These are phyloP conservation scores for Lophura nycthemera DNA, from an alignment of 2,113 vertebrate species.

Conservation along the genomic window DNA sequence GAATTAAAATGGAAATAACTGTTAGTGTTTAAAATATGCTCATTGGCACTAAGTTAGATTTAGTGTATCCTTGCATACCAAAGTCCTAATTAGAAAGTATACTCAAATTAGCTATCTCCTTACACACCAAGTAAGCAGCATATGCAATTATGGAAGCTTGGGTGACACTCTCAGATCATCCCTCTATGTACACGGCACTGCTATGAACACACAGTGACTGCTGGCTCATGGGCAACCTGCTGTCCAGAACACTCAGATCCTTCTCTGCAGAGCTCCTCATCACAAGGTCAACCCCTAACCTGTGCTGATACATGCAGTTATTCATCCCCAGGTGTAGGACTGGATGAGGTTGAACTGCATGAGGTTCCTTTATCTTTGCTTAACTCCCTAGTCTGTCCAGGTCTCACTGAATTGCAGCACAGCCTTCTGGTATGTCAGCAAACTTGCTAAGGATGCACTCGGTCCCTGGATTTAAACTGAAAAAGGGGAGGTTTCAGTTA, in stretches of 20 bases:
- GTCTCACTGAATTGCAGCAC: too few species aligned
- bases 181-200: rapidly evolving
- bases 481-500: neutral
- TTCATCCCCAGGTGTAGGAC: too few species aligned
- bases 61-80: neutral
- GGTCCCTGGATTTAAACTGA: neutral
- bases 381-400: too few species aligned
- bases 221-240: too few species aligned
- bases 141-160: neutral
- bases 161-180: neutral
- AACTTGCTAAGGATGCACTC: too few species aligned
- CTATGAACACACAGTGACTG: rapidly evolving
- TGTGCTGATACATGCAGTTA: too few species aligned
- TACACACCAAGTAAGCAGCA: neutral
- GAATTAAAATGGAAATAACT: neutral
- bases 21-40: neutral
- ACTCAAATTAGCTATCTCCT: neutral
- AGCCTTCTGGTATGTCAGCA: too few species aligned
- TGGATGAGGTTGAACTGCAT: too few species aligned
- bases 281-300: too few species aligned
- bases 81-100: neutral
- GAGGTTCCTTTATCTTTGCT: too few species aligned
- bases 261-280: too few species aligned
- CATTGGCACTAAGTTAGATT: neutral
- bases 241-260: too few species aligned